phyloP scores from a whole-genome alignment of 2,797 vertebrate species.

The Phrynocephalus forsythii region DNA sequence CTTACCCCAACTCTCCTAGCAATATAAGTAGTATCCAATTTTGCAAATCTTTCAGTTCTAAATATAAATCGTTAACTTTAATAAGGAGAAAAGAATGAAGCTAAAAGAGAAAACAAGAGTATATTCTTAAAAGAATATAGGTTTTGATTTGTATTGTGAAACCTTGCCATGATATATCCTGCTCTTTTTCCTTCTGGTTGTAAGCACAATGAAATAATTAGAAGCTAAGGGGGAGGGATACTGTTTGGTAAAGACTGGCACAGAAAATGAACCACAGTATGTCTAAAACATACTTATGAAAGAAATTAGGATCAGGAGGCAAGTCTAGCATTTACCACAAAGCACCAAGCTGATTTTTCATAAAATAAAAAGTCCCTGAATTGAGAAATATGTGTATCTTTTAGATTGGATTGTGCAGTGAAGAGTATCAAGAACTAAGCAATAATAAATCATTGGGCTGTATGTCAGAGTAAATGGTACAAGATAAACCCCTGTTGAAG shows the following conservation, averaged over 20 bases:
- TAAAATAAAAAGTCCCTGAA: conserved; percentile 85
- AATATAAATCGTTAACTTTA: conserved; percentile 53
- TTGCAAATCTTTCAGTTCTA: conserved; percentile 60
- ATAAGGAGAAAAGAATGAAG: too few species aligned
- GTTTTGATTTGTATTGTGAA: conserved; percentile 47
- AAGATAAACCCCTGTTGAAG: conserved; percentile 79
- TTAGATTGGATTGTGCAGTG: conserved; percentile 88
- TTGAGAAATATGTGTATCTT: conserved; percentile 87
- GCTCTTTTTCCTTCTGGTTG: conserved; percentile 57
- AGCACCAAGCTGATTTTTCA: conserved; percentile 79
- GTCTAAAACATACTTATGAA: conserved; percentile 65
- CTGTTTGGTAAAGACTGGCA: conserved; percentile 39
- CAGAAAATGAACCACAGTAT: conserved; percentile 53
- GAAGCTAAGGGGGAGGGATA: conserved; percentile 48
- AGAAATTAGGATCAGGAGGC: conserved; percentile 73
- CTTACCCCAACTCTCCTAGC: background rate
- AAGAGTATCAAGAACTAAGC: conserved; percentile 85
- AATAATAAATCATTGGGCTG: conserved; percentile 84
- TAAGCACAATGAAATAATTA: conserved; percentile 46
- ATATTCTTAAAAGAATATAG: conserved; percentile 61
- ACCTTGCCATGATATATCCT: background rate
- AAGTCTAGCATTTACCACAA: conserved; percentile 72
- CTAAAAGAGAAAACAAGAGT: conserved; percentile 53
- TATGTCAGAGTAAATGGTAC: conserved; percentile 79
- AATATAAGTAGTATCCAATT: conserved; percentile 24